Conservation (phyloP, 1,140 invertebrate species). For the honey bee (Apis mellifera) region DNA sequence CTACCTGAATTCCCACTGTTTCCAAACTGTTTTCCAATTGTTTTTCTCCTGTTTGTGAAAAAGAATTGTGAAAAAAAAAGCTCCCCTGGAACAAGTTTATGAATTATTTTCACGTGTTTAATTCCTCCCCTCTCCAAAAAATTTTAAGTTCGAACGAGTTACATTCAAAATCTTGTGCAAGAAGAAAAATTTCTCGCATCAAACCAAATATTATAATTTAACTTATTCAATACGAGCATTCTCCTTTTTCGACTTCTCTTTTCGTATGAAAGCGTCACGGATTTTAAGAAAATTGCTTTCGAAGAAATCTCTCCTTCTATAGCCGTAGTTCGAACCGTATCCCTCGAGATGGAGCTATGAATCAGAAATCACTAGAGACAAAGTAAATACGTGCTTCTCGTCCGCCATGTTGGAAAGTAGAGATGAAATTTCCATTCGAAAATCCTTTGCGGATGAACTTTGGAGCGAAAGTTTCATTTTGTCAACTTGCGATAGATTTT, state of each 20-base stretch:
- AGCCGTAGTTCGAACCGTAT: constrained; percentile 1
- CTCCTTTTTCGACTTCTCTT: background rate
- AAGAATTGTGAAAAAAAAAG: no score
- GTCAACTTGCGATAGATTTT: no score
- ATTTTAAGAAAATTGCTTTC: constrained; percentile 35
- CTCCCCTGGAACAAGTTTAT: no score
- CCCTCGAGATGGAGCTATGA: constrained; percentile 9
- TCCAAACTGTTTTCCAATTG: no score
- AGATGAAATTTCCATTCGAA: no score
- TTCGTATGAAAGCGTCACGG: background rate
- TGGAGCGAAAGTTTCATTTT: no score
- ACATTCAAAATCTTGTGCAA: background rate
- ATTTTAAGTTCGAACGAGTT: no score
- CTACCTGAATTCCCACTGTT: no score
- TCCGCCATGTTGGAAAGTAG: background rate
- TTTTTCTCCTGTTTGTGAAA: no score
- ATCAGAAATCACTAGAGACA: constrained; percentile 32
- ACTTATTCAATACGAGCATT: background rate
- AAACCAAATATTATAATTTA: background rate
- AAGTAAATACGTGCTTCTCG: constrained; percentile 1
- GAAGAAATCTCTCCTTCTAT: background rate
- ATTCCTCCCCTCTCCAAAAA: no score
- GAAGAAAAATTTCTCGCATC: background rate
- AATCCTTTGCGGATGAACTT: no score
- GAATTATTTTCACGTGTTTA: no score